Conservation (phyloP, 1,140 invertebrate genomes). For the Pogonognathellus flavescens region DNA sequence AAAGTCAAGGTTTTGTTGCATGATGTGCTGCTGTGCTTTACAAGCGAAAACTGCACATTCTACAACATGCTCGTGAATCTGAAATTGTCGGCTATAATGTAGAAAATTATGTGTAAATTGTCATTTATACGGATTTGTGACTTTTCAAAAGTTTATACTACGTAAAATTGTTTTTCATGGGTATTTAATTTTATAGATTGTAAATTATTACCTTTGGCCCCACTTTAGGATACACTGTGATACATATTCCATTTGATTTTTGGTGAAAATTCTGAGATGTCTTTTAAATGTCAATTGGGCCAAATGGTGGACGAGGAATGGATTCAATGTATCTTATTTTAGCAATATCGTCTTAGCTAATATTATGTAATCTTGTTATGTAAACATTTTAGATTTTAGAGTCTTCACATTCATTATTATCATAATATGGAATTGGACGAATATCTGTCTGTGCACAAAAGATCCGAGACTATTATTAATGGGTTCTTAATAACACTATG, state of each 20-base stretch:
- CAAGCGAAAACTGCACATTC: too few relatives aligned
- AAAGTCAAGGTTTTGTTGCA: too few relatives aligned
- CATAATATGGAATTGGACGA: not conserved
- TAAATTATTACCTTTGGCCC: slow-evolving; percentile 35
- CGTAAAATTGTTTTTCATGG: slow-evolving; percentile 32
- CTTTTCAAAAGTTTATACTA: slow-evolving; percentile 41
- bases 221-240: slow-evolving; percentile 49
- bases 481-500: too few relatives aligned
- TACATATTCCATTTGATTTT: slow-evolving; percentile 41
- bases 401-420: not conserved
- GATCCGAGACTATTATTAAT: not conserved
- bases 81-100: too few relatives aligned
- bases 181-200: slow-evolving; percentile 25
- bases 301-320: slow-evolving; percentile 47
- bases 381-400: not conserved
- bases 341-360: not conserved
- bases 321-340: slow-evolving; percentile 5
- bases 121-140: not conserved
- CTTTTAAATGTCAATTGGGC: slow-evolving; percentile 37
- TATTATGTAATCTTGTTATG: not conserved
- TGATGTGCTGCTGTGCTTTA: too few relatives aligned
- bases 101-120: too few relatives aligned
- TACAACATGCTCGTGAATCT: too few relatives aligned
- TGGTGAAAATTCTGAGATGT: slow-evolving; percentile 39
- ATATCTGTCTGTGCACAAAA: slow-evolving; percentile 44